phyloP scores from a whole-genome alignment of 2,797 vertebrate species.

The Syndactyla subalaris region DNA sequence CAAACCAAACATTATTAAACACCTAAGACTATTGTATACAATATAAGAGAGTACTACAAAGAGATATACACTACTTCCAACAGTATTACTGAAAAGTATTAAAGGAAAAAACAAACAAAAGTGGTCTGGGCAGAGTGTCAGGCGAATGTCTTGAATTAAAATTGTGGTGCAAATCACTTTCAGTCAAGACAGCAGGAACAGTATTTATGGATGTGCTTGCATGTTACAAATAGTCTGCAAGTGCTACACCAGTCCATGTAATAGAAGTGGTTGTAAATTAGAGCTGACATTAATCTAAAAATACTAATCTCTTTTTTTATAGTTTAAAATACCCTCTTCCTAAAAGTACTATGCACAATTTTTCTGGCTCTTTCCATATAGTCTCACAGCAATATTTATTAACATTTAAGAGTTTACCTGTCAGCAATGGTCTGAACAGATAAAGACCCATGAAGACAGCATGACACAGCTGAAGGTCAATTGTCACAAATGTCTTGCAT shows the following conservation, averaged over 20 bases:
- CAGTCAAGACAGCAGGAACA: not conserved
- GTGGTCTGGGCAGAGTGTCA: not conserved
- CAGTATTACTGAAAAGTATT: not conserved
- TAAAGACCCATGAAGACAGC: not conserved
- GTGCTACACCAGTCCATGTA: not conserved
- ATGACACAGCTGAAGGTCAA: not conserved
- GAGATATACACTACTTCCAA: not conserved
- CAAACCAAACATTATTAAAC: not conserved
- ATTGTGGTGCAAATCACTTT: not conserved
- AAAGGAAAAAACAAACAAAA: fast-evolving
- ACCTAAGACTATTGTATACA: not conserved
- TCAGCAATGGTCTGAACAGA: not conserved
- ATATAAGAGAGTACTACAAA: not conserved
- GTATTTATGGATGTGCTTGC: not conserved
- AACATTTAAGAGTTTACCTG: not conserved
- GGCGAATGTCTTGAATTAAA: conserved; percentile 13
- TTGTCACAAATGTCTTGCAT: not conserved
- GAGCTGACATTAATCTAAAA: not conserved
- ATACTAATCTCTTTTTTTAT: too few relatives aligned
- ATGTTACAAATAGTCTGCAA: not conserved
- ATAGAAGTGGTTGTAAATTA: not conserved
- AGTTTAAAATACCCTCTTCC: not conserved
- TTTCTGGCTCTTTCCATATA: not conserved
- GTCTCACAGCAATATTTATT: not conserved
- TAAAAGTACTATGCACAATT: not conserved